A percentile compares a stretch with the other conserved stretches of the same genome.
Conservation (phyloP, 2,113 vertebrate species). For the Aptenodytes patagonicus region DNA sequence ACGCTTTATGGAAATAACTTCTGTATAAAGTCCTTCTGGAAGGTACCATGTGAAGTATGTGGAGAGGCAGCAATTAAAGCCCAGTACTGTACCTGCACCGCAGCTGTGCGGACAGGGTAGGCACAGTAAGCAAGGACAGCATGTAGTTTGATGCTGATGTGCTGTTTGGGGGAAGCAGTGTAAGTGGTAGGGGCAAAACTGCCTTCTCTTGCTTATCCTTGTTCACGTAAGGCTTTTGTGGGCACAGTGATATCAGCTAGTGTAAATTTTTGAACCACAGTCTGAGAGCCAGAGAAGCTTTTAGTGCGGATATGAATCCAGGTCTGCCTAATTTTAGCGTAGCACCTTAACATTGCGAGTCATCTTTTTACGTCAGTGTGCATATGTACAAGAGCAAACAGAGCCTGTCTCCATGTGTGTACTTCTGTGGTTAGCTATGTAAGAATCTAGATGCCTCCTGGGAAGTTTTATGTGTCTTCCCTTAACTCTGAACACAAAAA, state of each 20-base stretch:
- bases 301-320: not conserved
- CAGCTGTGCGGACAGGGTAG: accelerated
- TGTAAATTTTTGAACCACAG: not conserved
- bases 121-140: accelerated
- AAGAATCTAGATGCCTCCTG: not conserved
- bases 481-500: not conserved
- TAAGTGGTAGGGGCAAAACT: not conserved
- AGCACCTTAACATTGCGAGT: not conserved
- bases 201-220: not conserved
- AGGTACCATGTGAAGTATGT: accelerated
- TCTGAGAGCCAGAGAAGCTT: not conserved
- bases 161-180: not conserved
- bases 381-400: not conserved
- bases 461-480: not conserved
- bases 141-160: accelerated
- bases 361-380: not conserved
- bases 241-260: not conserved
- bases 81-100: accelerated
- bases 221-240: not conserved
- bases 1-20: not conserved
- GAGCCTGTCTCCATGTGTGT: not conserved
- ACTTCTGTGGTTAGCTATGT: not conserved
- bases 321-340: not conserved
- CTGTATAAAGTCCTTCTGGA: not conserved
- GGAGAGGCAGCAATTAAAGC: not conserved